Base-by-base conservation (phyloP, 2,113 vertebrate species). In the Pachypanchax playfairii region DNA sequence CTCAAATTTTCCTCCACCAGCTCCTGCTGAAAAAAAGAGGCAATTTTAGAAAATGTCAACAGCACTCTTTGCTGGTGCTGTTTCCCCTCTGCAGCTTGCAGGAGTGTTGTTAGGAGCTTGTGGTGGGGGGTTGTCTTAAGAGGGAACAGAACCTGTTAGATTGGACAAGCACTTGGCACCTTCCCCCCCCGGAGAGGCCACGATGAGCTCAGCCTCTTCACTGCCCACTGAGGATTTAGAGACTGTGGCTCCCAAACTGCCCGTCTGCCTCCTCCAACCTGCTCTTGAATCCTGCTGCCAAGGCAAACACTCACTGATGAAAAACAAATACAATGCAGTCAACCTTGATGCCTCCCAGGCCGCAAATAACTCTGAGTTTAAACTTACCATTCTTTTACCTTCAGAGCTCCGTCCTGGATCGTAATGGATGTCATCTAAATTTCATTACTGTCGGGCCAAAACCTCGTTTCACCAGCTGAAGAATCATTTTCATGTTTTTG, bases 41-140 rank as follows among this genome's bases (percentile, higher is more conserved):
- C 77, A 77, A 71, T 88, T 85, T 85, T 20, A 67, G 60, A 71
- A 87, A 89, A 86, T 85, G 81, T 83, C 75, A 85, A 68, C 80
- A 87, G 69, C 70, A 50, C 77, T 74, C 56, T 70, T 57, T 29
- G 12, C n/a, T 31, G 7, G 2, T 41, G 69, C 56, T 31, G 39
- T 70, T 56, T 73, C 55, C 66, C 18, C 41, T 11, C 80, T 42
- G 70, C 73, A 68, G 54, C 68, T 71, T 47, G 44, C 43, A 50
- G 61, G 42, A 65, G 56, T 29, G n/a, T 29, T 14, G 17, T 59
- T 59, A 58, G 62, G 38, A 54, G 65, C 51, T 31, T 25, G 10
- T 5, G 24, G 0, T 2, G 24, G 46, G 17, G 35, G 25, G 38
- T 1, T 17, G 48, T 58, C 71, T 80, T 69, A 65, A 74, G 68